These are phyloP conservation scores for Pseudocheirus occidentalis DNA, from an alignment of 2,797 vertebrate species.

Conservation along the genomic window DNA sequence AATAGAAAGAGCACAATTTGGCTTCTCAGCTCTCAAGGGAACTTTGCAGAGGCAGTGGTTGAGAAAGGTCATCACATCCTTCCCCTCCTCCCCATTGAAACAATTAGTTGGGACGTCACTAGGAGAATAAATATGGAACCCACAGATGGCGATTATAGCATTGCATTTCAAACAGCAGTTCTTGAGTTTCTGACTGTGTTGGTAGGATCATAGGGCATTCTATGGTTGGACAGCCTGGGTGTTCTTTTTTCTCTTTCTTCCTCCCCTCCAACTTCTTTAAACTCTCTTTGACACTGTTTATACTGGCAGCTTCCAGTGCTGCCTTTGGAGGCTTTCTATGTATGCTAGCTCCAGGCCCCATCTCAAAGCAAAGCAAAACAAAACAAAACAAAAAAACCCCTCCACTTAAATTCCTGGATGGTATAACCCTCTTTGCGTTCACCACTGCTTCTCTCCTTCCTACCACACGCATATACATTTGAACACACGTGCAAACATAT, in stretches of 20 bases:
- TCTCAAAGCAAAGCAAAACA: background rate
- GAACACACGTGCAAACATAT: background rate
- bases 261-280: background rate
- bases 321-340: background rate
- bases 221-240: constrained; percentile 57
- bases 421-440: background rate
- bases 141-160: constrained; percentile 64
- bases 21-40: constrained; percentile 37
- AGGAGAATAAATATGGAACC: constrained; percentile 67
- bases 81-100: constrained; percentile 31
- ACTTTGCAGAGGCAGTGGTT: constrained; percentile 38
- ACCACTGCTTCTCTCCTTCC: background rate
- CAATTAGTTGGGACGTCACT: constrained; percentile 29
- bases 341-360: background rate
- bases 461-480: background rate
- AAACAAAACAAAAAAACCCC: background rate
- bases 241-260: constrained; percentile 23
- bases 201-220: constrained; percentile 61
- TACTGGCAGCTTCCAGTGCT: background rate
- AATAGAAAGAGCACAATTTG: background rate
- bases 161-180: constrained; percentile 59
- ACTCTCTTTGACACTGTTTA: background rate
- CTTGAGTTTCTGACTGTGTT: constrained; percentile 59
- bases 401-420: constrained; percentile 2
- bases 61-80: constrained; percentile 46